Base-by-base conservation (phyloP, 2,888 invertebrate species). In the Ctenicera cuprea region DNA sequence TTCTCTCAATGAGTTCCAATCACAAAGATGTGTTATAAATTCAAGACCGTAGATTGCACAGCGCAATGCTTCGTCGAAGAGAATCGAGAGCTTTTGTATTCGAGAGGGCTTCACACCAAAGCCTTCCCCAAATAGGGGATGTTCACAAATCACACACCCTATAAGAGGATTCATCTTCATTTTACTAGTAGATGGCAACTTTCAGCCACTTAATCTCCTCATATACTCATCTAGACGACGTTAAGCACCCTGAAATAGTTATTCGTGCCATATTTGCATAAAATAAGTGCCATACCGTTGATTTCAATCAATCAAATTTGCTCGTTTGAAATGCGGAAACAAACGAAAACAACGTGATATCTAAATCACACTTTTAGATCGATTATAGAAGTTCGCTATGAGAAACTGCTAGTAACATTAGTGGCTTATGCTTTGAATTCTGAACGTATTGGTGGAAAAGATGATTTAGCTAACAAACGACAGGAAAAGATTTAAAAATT, bases 121-220 rank as follows among this genome's bases (percentile, higher is more conserved):
- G 65, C 65, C 50, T 50, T 65, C 18, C 33, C 12, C 41, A 26
- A 67, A 59, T 59, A 33, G 41, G 45, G 57, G 59, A 57, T 67
- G 67, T 67, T 67, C 67, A 59, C 67, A 67, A 67, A 67, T 67
- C 67, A 59, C 67, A 41, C 18, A 37, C 54, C 26, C 57, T 18
- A 38, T 54, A 67, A 67, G 54, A 67, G 67, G 54, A 52, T 67
- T 67, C 57, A 59, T 67, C 67, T 67, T 67, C 67, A 67, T 67
- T 67, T 67, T 62, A 45, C 62, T 62, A 45, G 16, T 4, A 59
- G 57, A 59, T 45, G 41, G 41, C 45, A 41, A 59, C 67, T 67
- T 57, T 20, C 20, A 62, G 45, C 62, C 62, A 45, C 62, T 62
- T 62, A 62, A 62, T 62, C 62, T 20, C 18, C 45, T 12, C 20